phyloP scores from a whole-genome alignment of 2,797 vertebrate genomes.

The Parotocinclus haroldoi region DNA sequence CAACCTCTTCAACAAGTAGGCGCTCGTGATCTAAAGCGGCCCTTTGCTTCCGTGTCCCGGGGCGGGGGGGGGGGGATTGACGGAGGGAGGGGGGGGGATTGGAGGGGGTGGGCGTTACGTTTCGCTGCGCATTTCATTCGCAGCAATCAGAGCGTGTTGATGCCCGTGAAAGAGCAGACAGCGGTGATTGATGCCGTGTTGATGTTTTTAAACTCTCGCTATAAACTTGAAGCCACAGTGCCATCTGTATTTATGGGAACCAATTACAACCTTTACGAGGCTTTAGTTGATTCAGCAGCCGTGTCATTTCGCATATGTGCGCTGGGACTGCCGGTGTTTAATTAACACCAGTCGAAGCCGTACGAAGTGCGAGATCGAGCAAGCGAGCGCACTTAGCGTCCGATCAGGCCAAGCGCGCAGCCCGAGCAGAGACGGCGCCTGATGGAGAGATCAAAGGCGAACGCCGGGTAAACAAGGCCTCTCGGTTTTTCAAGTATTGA shows the following conservation, averaged over 20 bases:
- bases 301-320: slow-evolving; percentile 8
- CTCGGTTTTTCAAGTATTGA: slow-evolving; percentile 12
- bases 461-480: slow-evolving; percentile 3
- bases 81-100: no score
- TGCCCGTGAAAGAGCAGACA: slow-evolving; percentile 15
- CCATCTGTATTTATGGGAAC: slow-evolving; percentile 17
- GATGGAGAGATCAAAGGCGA: slow-evolving; percentile 10
- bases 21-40: slow-evolving; percentile 28
- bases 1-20: slow-evolving; percentile 98
- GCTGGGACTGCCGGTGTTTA: slow-evolving; percentile 20
- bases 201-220: slow-evolving; percentile 36
- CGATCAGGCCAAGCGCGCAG: slow-evolving; percentile 8
- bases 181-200: neutral
- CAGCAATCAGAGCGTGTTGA: slow-evolving; percentile 15
- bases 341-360: slow-evolving; percentile 33
- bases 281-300: neutral
- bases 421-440: slow-evolving; percentile 1
- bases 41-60: neutral
- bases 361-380: slow-evolving; percentile 10
- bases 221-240: slow-evolving; percentile 25
- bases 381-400: slow-evolving; percentile 11
- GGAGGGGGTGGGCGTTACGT: neutral
- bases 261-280: slow-evolving; percentile 20
- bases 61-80: no score
- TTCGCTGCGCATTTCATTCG: slow-evolving; percentile 26